A percentile compares a stretch with the other conserved stretches of the same genome.
phyloP scores from a whole-genome alignment of 2,113 vertebrate genomes.

The Lepidothrix coronata region DNA sequence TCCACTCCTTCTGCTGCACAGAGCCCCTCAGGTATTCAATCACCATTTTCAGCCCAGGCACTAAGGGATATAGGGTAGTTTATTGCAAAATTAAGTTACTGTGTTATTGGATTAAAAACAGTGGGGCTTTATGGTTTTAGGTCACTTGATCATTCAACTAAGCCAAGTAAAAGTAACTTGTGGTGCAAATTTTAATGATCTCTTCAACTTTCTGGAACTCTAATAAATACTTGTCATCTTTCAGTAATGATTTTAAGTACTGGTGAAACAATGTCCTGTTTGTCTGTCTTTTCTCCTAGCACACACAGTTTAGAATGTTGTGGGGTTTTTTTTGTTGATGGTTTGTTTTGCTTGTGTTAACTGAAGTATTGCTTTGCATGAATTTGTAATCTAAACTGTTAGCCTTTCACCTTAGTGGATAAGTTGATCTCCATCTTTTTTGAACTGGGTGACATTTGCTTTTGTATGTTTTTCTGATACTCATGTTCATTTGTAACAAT shows the following conservation, averaged over 20 bases:
- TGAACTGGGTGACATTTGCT: neutral
- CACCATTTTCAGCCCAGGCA: neutral
- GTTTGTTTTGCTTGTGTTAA: neutral
- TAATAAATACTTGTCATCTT: neutral
- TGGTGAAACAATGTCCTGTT: neutral
- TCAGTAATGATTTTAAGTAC: neutral
- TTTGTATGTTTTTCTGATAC: neutral
- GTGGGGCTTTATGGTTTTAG: neutral
- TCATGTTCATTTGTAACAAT: neutral
- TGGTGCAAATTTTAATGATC: neutral
- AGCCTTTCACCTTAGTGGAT: neutral
- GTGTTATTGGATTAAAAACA: neutral
- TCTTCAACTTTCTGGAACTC: neutral
- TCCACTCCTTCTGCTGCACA: slow-evolving; percentile 80
- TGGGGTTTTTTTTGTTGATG: accelerated
- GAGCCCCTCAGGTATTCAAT: slow-evolving; percentile 85
- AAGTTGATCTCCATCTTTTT: neutral
- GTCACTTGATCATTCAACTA: neutral
- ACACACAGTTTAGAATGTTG: neutral
- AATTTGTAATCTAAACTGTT: neutral
- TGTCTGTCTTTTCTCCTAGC: neutral
- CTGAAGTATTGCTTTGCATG: neutral
- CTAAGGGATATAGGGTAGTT: neutral
- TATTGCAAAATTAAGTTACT: neutral
- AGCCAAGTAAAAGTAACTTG: neutral